These are phyloP conservation scores for Caenorhabditis plicata DNA, from an alignment of 2,888 invertebrate genomes.

Conservation along the genomic window DNA sequence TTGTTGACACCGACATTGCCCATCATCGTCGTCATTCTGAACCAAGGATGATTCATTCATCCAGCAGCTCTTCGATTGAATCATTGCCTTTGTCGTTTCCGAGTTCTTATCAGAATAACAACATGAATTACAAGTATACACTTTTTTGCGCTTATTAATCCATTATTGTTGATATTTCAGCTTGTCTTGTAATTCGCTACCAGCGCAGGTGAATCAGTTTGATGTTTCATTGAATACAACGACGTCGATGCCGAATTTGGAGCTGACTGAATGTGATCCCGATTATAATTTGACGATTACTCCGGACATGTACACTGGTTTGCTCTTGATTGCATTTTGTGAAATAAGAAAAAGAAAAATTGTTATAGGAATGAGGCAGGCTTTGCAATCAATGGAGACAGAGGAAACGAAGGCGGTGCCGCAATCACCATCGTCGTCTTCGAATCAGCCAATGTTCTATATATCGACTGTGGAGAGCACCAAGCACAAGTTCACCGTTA, in stretches of 20 bases:
- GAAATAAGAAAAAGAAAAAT: not conserved
- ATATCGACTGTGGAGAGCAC: constrained; percentile 48
- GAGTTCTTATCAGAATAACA: not conserved
- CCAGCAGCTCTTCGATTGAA: constrained; percentile 38
- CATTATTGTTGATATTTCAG: constrained; percentile 19
- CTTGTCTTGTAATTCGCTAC: constrained; percentile 47
- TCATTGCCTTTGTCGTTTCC: constrained; percentile 25
- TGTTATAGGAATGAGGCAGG: constrained; percentile 42
- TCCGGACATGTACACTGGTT: constrained; percentile 57
- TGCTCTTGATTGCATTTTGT: too few relatives aligned
- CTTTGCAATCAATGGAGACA: constrained; percentile 35
- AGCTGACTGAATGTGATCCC: constrained; percentile 53
- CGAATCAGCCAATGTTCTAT: constrained; percentile 45
- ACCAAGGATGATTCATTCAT: constrained; percentile 41
- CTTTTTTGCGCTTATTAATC: not conserved
- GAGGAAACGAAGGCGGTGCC: constrained; percentile 13
- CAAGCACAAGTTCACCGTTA: constrained; percentile 55
- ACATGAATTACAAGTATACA: not conserved
- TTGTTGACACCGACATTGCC: not conserved
- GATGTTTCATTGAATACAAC: constrained; percentile 35
- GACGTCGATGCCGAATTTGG: constrained; percentile 49
- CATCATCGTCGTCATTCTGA: constrained; percentile 29
- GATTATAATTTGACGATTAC: constrained; percentile 63
- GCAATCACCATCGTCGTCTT: constrained; percentile 27
- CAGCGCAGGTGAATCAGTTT: constrained; percentile 38